Evolutionary conservation across 2,113 vertebrate species (phyloP), one percentile per base, ranked within the genome.

Genomic region (Pseudolaguvia tuberculata): DNA sequence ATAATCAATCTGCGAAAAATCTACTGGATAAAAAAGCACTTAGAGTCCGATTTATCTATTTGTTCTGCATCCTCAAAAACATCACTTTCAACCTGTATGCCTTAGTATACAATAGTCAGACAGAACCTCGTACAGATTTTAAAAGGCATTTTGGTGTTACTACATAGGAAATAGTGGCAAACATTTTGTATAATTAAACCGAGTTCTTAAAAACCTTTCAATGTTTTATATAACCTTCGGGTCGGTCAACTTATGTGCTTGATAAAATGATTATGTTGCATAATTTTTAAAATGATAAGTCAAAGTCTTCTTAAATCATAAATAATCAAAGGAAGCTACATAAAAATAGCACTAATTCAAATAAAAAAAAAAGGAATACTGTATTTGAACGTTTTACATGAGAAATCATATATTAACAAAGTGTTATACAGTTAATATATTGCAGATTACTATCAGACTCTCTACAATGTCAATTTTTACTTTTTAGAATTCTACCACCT

Each of bases 381-480:
- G 67, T 29, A 55, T 79, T 39, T 80, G 76, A 78, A 66, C 82
- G 57, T 77, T 84, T 82, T 85, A 86, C 72, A 82, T 77, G 80
- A 48, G 48, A 86, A 87, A 86, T 81, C 20, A 86, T 82, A 85
- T 79, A 86, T 83, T 73, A 84, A 86, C 81, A 83, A 83, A 84
- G 74, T 79, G 77, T 84, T 84, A 84, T 83, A 87, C 84, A 86
- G 63, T 83, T 77, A 80, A 77, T 78, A 73, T 73, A 79, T 77
- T 78, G 58, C 71, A 71, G 81, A 75, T 83, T 85, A 75, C 80
- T 68, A 83, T 76, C 78, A 76, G 42, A 76, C 70, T 79, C 67
- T 56, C 73, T 67, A 71, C 72, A 80, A 79, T 56, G 59, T 59
- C 70, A 75, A 70, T 77, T 79, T 56, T 61, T 55, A 73, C n/a